Conservation (phyloP, 2,797 vertebrate genomes). For the Nasua narica region DNA sequence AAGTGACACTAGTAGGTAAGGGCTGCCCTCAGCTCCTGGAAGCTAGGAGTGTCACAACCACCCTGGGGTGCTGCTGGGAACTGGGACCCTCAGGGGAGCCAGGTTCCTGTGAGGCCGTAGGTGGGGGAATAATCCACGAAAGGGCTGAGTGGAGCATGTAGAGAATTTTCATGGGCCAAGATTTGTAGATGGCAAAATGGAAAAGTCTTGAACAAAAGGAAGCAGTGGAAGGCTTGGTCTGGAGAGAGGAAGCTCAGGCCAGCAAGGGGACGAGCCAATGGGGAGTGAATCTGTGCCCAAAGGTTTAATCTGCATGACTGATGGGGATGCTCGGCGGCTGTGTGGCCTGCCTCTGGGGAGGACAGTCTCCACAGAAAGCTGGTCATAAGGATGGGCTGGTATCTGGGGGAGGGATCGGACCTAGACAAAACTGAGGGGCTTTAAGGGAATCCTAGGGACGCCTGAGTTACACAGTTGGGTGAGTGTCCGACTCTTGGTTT, state of each 20-base stretch:
- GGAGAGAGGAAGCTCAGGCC: not conserved
- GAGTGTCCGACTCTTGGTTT: not conserved
- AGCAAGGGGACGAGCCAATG: not conserved
- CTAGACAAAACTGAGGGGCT: not conserved
- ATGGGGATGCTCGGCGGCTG: not conserved
- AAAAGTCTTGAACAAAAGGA: not conserved
- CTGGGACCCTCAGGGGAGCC: not conserved
- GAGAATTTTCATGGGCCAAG: not conserved
- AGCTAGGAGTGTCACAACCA: too few relatives aligned
- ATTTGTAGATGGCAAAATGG: not conserved
- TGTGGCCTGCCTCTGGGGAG: not conserved
- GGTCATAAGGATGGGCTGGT: not conserved
- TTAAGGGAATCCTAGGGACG: not conserved
- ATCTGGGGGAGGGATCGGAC: too few relatives aligned
- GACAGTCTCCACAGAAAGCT: not conserved
- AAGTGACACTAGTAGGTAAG: too few relatives aligned
- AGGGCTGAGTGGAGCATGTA: not conserved
- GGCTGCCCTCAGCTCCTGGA: not conserved
- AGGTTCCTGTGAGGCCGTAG: not conserved
- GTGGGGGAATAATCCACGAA: not conserved
- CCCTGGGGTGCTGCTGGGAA: not conserved
- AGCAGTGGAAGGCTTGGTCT: not conserved
- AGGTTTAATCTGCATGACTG: not conserved
- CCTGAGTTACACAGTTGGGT: not conserved
- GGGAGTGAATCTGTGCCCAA: not conserved